A percentile compares a stretch with the other conserved stretches of the same genome.
These are phyloP conservation scores for Gryon sp. DNA, from an alignment of 1,140 invertebrate species.

Conservation along the genomic window DNA sequence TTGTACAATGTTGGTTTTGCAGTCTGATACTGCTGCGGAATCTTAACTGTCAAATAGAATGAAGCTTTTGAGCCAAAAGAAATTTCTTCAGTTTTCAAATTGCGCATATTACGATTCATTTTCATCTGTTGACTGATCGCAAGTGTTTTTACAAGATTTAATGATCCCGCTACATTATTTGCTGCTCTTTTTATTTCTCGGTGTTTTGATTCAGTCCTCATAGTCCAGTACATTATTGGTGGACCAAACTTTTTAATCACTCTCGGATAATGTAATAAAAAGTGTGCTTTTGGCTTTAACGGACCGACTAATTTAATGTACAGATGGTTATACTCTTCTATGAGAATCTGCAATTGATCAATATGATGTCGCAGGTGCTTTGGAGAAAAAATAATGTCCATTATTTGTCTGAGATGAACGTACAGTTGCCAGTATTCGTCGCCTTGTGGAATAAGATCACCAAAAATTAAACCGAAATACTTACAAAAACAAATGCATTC, in stretches of 20 bases:
- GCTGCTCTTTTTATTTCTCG: slow-evolving; percentile 39
- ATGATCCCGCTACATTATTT: slow-evolving; percentile 17
- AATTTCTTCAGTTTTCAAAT: slow-evolving; percentile 3
- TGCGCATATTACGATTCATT: slow-evolving; percentile 16
- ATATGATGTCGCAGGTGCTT: slow-evolving; percentile 3
- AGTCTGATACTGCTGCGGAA: neutral
- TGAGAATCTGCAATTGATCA: slow-evolving; percentile 16
- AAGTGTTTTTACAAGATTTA: slow-evolving; percentile 40
- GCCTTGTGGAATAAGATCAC: slow-evolving; percentile 46
- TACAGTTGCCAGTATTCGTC: too few relatives aligned
- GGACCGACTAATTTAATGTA: slow-evolving; percentile 17
- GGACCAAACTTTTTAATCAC: slow-evolving; percentile 32
- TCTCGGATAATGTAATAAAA: slow-evolving; percentile 27
- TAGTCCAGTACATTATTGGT: slow-evolving; percentile 31
- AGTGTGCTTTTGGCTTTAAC: slow-evolving; percentile 43
- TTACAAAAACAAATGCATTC: slow-evolving; percentile 33
- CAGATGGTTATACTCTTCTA: slow-evolving; percentile 28
- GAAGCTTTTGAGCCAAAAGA: neutral
- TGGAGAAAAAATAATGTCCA: slow-evolving; percentile 32
- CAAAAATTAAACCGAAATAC: slow-evolving; percentile 38
- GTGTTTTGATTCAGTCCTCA: slow-evolving; percentile 48
- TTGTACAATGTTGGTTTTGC: neutral
- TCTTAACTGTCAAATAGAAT: neutral
- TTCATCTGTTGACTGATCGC: slow-evolving; percentile 26
- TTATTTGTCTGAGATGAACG: slow-evolving; percentile 29